A percentile compares a stretch with the other conserved stretches of the same genome.
These are phyloP conservation scores for Drosophila nikananu DNA, from an alignment of 1,140 invertebrate genomes.

Conservation along the genomic window DNA sequence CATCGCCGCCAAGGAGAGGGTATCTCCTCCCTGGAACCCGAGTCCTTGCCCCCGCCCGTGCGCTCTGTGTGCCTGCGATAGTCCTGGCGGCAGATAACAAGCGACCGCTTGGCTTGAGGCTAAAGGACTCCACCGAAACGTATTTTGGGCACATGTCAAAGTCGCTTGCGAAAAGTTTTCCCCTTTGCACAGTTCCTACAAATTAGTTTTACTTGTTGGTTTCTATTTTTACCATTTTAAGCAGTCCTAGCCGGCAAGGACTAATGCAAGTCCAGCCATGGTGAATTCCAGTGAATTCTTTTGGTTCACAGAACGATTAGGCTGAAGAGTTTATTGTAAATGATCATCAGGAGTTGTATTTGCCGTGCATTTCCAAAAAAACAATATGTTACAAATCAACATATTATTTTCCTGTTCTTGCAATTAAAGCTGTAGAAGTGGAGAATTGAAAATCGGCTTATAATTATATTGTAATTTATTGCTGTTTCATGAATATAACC, in stretches of 20 bases:
- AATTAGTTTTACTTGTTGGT: conserved; percentile 71
- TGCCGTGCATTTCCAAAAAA: not conserved
- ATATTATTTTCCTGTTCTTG: too few relatives aligned
- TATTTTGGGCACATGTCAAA: conserved; percentile 74
- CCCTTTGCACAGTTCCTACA: conserved; percentile 58
- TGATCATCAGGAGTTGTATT: not conserved
- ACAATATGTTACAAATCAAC: too few relatives aligned
- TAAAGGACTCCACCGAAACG: conserved; percentile 69
- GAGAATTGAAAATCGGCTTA: too few relatives aligned
- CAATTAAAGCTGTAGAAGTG: too few relatives aligned
- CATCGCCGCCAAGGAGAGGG: conserved; percentile 6
- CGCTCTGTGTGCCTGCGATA: conserved; percentile 32
- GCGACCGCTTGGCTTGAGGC: conserved; percentile 55
- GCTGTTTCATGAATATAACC: too few relatives aligned
- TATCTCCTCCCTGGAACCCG: not conserved
- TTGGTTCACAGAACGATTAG: not conserved
- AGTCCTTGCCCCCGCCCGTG: not conserved
- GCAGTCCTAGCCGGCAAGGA: not conserved
- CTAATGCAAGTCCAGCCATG: conserved; percentile 8
- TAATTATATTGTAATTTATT: too few relatives aligned
- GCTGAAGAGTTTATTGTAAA: not conserved
- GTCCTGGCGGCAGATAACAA: conserved; percentile 60
- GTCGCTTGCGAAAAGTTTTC: conserved; percentile 61
- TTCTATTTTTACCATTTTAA: conserved; percentile 51
- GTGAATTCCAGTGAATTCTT: not conserved